Evolutionary conservation across 2,797 vertebrate genomes (phyloP), one percentile per base, ranked within the genome.

Genomic region (Artibeus lituratus): DNA sequence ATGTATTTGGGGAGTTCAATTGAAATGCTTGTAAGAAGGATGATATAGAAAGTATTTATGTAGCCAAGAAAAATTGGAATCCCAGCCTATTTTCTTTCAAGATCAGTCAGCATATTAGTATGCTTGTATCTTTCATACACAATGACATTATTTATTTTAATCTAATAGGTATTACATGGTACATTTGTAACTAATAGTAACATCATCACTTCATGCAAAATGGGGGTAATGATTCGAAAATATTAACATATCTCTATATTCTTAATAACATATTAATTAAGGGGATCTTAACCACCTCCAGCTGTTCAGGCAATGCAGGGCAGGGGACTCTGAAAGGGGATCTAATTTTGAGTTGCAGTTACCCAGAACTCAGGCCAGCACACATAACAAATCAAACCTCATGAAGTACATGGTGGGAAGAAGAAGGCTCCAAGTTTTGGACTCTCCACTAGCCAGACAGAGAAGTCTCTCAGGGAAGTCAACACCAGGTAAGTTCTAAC

Each of bases 1-100:
- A 91, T 86, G 70, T 72, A 80, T 90, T 91, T 35, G 53, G 35
- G 69, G 26, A 81, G 9, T 92, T 86, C 55, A 78, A 78, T 6
- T 72, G 24, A 92, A 96, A 80, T 37, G 4, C 0, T 73, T 88
- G 6, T 39, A 51, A 21, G 5, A 18, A 88, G 8, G 10, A 47
- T 44, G 53, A 67, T 59, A 2, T 12, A 90, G 32, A 32, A 87
- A 74, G 26, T 49, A 85, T 73, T 82, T 92, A 62, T 72, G n/a
- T 15, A 78, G 62, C 21, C 29, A 86, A 73, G 44, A 44, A 87
- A 88, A 94, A 29, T 2, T 69, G 7, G 14, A 90, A 85, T 72
- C 5, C 7, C 29, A 19, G 69, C 59, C 26, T 18, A 44, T 51
- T 90, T 94, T 83, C 10, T 35, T 73, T 53, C 9, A 82, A 83